Percentiles rank a stretch among this genome's conserved stretches.
Evolutionary conservation across 2,797 vertebrate genomes (phyloP).

Genomic region (Pristis pectinata): DNA sequence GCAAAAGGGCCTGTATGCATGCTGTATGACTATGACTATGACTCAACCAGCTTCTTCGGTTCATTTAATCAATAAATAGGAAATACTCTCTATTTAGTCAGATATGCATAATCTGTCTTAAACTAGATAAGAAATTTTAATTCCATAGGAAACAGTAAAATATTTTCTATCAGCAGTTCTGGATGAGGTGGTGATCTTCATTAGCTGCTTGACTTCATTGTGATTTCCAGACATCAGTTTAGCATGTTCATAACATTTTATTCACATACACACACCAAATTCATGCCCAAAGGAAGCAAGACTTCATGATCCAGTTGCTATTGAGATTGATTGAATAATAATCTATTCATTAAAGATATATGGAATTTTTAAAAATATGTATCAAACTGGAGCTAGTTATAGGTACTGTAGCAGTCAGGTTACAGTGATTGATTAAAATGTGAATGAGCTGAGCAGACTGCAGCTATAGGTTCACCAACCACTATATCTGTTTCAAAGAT

Average conservation of each 20-base stretch:
- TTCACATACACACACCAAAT: constrained; percentile 4
- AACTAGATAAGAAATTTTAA: neutral
- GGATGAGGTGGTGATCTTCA: neutral
- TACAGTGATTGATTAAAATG: neutral
- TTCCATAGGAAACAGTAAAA: neutral
- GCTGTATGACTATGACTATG: neutral
- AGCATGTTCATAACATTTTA: neutral
- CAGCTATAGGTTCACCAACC: neutral
- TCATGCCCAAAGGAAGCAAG: neutral
- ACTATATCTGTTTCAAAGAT: neutral
- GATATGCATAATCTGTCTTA: neutral
- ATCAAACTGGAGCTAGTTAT: neutral
- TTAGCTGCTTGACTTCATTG: neutral
- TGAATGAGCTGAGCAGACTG: neutral
- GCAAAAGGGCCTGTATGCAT: no score
- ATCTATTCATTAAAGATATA: constrained; percentile 7
- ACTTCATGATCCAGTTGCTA: neutral
- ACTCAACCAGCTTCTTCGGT: neutral
- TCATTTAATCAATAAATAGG: neutral
- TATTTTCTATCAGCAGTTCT: neutral
- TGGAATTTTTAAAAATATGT: neutral
- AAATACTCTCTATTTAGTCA: neutral
- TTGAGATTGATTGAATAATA: neutral
- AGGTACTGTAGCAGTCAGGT: neutral
- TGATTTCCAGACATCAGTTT: neutral